Conservation (phyloP, 2,113 vertebrate genomes). For the Dasyornis broadbenti region DNA sequence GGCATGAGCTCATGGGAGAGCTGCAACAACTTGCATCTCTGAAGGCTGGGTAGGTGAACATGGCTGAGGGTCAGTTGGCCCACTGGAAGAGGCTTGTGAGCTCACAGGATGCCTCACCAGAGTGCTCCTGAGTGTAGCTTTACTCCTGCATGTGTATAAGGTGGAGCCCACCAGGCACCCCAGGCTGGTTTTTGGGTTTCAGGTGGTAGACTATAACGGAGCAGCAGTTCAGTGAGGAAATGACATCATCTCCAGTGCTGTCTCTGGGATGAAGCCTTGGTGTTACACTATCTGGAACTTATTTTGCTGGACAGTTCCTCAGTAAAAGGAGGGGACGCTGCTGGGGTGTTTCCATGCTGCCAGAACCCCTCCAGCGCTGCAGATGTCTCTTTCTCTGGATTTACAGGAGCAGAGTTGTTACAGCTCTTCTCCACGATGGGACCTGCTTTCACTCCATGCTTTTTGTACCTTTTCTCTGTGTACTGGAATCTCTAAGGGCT, state of each 20-base stretch:
- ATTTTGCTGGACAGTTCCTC: conserved; percentile 35
- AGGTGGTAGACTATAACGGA: background rate
- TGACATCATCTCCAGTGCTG: background rate
- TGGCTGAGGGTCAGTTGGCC: background rate
- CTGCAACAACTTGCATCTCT: accelerated
- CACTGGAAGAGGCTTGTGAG: background rate
- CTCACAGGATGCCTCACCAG: accelerated
- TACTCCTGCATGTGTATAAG: accelerated
- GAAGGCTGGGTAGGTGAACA: background rate
- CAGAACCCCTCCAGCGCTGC: accelerated
- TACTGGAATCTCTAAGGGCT: background rate
- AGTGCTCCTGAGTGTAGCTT: background rate
- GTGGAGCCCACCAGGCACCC: background rate
- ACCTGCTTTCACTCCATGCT: background rate
- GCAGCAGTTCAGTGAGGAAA: background rate
- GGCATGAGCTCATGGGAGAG: background rate
- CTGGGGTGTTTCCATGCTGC: background rate
- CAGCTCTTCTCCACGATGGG: background rate
- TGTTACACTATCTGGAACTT: background rate
- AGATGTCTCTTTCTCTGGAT: background rate
- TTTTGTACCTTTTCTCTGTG: background rate
- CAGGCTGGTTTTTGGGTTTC: background rate
- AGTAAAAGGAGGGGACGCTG: background rate
- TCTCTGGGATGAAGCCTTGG: background rate
- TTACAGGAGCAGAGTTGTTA: background rate